Evolutionary conservation across 2,888 invertebrate species (phyloP), one percentile per base, ranked within the genome.

Genomic region (Amphipoea oculea): DNA sequence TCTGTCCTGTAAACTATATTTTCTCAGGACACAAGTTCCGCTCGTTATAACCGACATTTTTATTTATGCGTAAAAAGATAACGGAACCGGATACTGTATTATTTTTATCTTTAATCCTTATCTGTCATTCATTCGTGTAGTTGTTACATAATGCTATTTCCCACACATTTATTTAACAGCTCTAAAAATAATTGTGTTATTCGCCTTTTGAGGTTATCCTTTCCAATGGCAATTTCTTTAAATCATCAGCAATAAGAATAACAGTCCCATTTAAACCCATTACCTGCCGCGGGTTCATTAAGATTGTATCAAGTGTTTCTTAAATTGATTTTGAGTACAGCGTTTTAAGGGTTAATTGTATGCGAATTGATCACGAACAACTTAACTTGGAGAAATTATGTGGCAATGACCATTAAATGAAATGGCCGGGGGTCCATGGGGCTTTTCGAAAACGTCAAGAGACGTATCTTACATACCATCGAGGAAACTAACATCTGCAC

Each of bases 271-370:
- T 81, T 76, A 29, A 77, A 74, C 12, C 42, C 79, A 84, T 84
- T 86, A 86, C 69, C 82, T 36, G 60, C 54, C 23, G 73, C 67
- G 63, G 23, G 57, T 65, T 82, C 77, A 85, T 89, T 89, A 81
- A 87, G 89, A 88, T 82, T 78, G 67, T 86, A 86, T 86, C 84
- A 68, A 73, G 66, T 79, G 81, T 76, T 75, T 78, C 73, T 80
- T 73, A 82, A 87, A 88, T 84, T 86, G 78, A 81, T 86, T 86
- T 78, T 68, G 66, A 71, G 57, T 17, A 45, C 76, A 65, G 57
- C 62, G 69, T 82, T 85, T 85, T 78, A 75, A 79, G 73, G 70
- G 54, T 68, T 78, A 71, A 82, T 81, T 23, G 76, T 62, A 83
- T 84, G 86, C 65, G 76, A 83, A 79, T 65, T 75, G 68, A 84